Base-by-base conservation (phyloP, 2,888 invertebrate genomes). In the Lepidocyrtinus sp. region DNA sequence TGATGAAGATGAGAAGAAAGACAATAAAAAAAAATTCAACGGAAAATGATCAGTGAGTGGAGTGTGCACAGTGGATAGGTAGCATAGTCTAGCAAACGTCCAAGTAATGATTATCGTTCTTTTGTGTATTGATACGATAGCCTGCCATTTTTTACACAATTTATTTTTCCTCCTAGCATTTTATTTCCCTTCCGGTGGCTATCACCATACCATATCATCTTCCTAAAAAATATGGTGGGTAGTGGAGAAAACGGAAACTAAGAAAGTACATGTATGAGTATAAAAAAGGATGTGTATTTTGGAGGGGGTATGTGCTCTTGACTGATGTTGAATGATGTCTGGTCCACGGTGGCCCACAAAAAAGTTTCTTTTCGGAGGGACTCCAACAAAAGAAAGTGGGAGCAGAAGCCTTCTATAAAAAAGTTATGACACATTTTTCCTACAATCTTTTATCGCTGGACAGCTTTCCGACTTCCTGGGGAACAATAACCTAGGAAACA, bases 311-410 rank as follows among this genome's bases (percentile, higher is more conserved):
- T n/a, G n/a, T 64, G 69, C 63, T n/a, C 17, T 77, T 77, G 73
- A 78, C 78, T 72, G 78, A 74, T 74, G 65, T 61, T 71, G 72
- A 72, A 78, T 72, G 78, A 78, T 78, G 78, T 78, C 72, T 73
- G 78, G 78, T 78, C 78, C 78, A 67, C 27, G 50, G 78, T 73
- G 78, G 65, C 78, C 78, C 72, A 78, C 77, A 78, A 73, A 78
- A 72, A 73, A 64, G 27, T 17, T 65, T 65, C 36, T 65, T 24
- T 17, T 12, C 50, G 36, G 68, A 72, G 68, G 77, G 61, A 73
- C 21, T 62, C 19, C 25, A 25, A 62, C 36, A 36, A 17, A 22
- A 21, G 45, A 45, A 45, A 36, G 69, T 69, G 25, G 50, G 50
- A 17, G 50, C 50, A n/a, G 17, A 50, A 50, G 50, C 12, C 50